Evolutionary conservation across 2,888 invertebrate species (phyloP).

Genomic region (Drosophila vallismaia): DNA sequence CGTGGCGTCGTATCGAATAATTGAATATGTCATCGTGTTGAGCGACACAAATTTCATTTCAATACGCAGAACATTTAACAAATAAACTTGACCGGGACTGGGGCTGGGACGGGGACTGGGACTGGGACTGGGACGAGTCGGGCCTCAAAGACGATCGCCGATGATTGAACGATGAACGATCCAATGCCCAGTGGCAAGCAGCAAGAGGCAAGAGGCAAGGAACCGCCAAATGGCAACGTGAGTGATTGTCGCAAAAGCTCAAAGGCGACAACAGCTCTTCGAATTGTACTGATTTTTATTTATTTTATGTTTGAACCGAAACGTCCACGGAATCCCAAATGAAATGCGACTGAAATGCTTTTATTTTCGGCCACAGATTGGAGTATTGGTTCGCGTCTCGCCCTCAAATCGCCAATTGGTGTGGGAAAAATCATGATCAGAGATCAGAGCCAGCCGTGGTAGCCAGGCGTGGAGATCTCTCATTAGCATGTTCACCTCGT

Average conservation of each 20-base stretch:
- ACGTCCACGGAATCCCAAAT: slow-evolving; percentile 78
- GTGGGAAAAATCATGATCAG: slow-evolving; percentile 54
- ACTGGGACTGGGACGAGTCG: slow-evolving; percentile 16
- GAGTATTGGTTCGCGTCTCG: slow-evolving; percentile 3
- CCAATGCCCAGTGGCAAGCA: slow-evolving; percentile 38
- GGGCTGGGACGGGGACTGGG: slow-evolving; percentile 8
- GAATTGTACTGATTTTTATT: slow-evolving; percentile 80
- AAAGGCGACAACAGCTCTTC: slow-evolving; percentile 74
- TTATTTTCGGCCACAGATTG: slow-evolving; percentile 5
- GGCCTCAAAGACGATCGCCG: slow-evolving; percentile 67
- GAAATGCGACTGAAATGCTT: slow-evolving; percentile 59
- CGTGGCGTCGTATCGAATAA: slow-evolving; percentile 73
- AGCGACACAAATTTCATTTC: slow-evolving; percentile 78
- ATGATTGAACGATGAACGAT: slow-evolving; percentile 46
- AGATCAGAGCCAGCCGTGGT: no score
- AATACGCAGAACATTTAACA: slow-evolving; percentile 74
- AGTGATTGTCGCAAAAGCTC: slow-evolving; percentile 78
- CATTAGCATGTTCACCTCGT: slow-evolving; percentile 57
- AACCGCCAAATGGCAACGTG: slow-evolving; percentile 59
- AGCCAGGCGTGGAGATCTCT: slow-evolving; percentile 55
- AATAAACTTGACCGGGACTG: slow-evolving; percentile 22
- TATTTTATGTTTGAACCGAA: slow-evolving; percentile 81
- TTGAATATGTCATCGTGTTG: slow-evolving; percentile 78
- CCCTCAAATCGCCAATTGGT: slow-evolving; percentile 56
- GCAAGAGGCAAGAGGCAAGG: neutral